Evolutionary conservation across 2,113 vertebrate species (phyloP).

Genomic region (Pachyramphus minor): DNA sequence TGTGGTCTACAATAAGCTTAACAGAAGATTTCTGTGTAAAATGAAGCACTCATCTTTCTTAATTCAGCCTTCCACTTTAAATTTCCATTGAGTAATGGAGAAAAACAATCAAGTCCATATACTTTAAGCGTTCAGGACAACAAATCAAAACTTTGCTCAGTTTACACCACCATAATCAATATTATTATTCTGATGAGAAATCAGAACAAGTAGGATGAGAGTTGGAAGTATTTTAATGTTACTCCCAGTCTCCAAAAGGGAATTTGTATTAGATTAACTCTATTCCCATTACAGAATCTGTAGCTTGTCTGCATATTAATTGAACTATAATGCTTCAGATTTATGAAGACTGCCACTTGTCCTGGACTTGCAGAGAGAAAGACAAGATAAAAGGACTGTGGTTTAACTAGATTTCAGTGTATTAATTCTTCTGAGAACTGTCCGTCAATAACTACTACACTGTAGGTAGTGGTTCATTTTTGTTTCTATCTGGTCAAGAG

Average conservation of each 20-base stretch:
- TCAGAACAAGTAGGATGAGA: not conserved
- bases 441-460: not conserved
- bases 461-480: not conserved
- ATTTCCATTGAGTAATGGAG: not conserved
- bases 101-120: not conserved
- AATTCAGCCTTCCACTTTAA: not conserved
- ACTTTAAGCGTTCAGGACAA: not conserved
- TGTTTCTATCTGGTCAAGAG: not conserved
- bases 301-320: constrained; percentile 3
- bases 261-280: not conserved
- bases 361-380: not conserved
- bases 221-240: not conserved
- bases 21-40: not conserved
- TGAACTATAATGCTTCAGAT: not conserved
- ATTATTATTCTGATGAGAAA: not conserved
- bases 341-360: constrained; percentile 13
- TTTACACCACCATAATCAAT: not conserved
- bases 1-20: not conserved
- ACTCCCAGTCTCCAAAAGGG: not conserved
- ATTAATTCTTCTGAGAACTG: not conserved
- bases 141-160: not conserved
- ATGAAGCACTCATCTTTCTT: not conserved
- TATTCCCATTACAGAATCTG: not conserved
- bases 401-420: constrained; percentile 23
- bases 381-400: not conserved